Base-by-base conservation (phyloP, 1,140 invertebrate genomes). In the Scaptomyza graminum region DNA sequence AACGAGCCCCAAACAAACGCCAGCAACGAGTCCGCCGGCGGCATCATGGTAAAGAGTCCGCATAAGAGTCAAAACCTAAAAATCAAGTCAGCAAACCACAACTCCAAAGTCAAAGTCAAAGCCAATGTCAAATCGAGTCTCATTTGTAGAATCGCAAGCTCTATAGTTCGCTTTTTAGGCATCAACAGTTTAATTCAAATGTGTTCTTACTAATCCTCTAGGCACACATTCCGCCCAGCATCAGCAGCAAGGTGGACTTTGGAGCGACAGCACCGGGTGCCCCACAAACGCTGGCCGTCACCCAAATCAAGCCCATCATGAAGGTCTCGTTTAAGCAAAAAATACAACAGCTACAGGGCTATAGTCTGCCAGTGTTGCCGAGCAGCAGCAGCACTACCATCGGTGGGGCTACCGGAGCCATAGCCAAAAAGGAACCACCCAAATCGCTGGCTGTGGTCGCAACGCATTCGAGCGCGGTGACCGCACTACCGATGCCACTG, bases 1-100 rank as follows among this genome's bases (percentile, higher is more conserved):
- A 95, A 95, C 85, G 96, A 96, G 70, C 93, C 93, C 55, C 94
- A 95, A 52, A 71, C 90, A 51, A 76, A 39, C 61, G 74, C 67
- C 44, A 76, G 55, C 44, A 25, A 51, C 37, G 79, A 84, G 18
- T 59, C 82, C 7, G 75, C 15, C 76, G 91, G 81, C 12, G 57
- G 68, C 82, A 92, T 52, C 90, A 92, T 87, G 83, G 83, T 87
- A 87, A 87, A 65, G 52, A 22, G 18, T 22, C 67, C 50, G 7
- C 60, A 69, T 41, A 1, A 22, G 18, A 41, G 8, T 3, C 5
- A 12, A 12, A 41, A 41, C 12, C 37, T 41, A 5, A 5, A 41
- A n/a, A n/a, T 41, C 37, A 41, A n/a, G 8, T 41, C 37, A 41
- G 37, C 37, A 41, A 41, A 8, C 37, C 37, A 41, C 37, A 41